phyloP scores from a whole-genome alignment of 2,113 vertebrate genomes.

The Lasiurus borealis region DNA sequence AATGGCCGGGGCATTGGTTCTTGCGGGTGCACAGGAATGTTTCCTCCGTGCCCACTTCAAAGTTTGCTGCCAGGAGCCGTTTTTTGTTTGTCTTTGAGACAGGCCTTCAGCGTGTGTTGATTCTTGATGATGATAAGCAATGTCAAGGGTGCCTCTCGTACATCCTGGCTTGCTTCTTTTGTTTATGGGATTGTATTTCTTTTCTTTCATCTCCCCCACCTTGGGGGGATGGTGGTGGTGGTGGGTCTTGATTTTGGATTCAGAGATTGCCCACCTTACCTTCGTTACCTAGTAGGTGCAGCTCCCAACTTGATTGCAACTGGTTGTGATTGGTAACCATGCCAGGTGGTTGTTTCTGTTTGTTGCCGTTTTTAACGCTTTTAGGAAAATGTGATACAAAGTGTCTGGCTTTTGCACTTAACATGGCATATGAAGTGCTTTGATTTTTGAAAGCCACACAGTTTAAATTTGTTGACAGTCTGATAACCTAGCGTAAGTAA shows the following conservation, averaged over 20 bases:
- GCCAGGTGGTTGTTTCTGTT: not conserved
- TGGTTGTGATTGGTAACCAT: conserved; percentile 1
- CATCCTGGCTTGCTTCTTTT: not conserved
- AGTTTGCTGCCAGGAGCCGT: conserved; percentile 30
- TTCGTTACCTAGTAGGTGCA: not conserved
- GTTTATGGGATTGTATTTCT: not conserved
- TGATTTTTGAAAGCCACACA: conserved; percentile 33
- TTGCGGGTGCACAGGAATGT: conserved; percentile 59
- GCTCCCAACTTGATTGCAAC: not conserved
- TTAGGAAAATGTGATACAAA: conserved; percentile 21
- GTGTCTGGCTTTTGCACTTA: not conserved
- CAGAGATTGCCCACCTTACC: not conserved
- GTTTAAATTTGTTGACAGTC: conserved; percentile 27
- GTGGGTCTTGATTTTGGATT: not conserved
- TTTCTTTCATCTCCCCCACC: not conserved
- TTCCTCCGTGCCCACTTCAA: not conserved
- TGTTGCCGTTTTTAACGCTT: not conserved
- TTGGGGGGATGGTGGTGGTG: not conserved
- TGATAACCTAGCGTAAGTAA: not conserved
- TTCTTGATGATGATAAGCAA: not conserved
- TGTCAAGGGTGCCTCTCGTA: not conserved
- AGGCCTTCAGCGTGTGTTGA: not conserved
- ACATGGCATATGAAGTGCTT: not conserved
- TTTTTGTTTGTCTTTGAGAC: conserved; percentile 22
- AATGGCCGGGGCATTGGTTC: not conserved